A percentile compares a stretch with the other conserved stretches of the same genome.
These are phyloP conservation scores for Lichenostomus cassidix DNA, from an alignment of 2,113 vertebrate species.

Conservation along the genomic window DNA sequence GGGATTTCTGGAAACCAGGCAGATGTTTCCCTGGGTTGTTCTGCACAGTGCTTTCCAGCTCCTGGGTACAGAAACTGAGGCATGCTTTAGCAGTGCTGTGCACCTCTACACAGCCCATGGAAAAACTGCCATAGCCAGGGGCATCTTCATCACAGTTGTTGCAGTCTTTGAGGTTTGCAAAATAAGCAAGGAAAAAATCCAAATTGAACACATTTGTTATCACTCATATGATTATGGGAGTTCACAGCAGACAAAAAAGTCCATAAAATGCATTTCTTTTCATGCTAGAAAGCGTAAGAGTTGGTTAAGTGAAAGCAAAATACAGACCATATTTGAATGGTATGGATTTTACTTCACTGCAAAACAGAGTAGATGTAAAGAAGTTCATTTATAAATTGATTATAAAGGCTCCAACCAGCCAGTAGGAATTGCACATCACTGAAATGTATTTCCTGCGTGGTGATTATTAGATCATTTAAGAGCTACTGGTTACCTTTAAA, in stretches of 20 bases:
- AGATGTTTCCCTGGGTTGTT: background rate
- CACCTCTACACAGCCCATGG: background rate
- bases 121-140: background rate
- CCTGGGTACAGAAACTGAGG: background rate
- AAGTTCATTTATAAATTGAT: background rate
- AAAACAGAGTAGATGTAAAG: background rate
- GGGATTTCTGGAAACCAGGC: fast-evolving
- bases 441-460: background rate
- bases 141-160: background rate
- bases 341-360: background rate
- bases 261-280: background rate
- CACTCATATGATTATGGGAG: fast-evolving
- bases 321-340: background rate
- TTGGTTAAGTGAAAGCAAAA: background rate
- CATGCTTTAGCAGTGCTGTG: fast-evolving
- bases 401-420: background rate
- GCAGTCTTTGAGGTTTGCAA: background rate
- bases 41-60: fast-evolving
- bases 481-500: background rate
- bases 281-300: background rate
- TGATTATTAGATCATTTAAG: background rate
- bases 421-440: background rate
- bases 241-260: background rate
- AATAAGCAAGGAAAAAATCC: background rate
- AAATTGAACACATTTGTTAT: background rate